Base-by-base conservation (phyloP, 2,797 vertebrate species). In the Eospalax fontanierii region DNA sequence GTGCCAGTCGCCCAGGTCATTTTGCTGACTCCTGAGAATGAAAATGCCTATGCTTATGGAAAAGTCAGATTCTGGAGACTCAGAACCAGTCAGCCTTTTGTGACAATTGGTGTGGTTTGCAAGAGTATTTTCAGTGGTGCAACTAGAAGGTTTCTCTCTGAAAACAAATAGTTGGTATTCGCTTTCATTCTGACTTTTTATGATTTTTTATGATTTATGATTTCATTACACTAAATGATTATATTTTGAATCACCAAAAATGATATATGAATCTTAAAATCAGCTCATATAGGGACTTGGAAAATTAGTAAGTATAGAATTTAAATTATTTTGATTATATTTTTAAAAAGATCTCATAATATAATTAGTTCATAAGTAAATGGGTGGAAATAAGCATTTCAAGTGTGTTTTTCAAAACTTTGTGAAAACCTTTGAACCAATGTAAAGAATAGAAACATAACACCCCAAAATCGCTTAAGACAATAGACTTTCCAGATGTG, bases 31-130 rank as follows among this genome's bases (percentile, higher is more conserved):
- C 14, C 59, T 94, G 88, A 73, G 43, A 38, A 91, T 22, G 1
- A 73, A 61, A 30, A 18, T 63, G 24, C 40, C 87, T 92, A 94
- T 30, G 21, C 21, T 74, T 14, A 22, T 35, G 73, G 76, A 85
- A 89, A 95, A 97, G 71, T 85, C 28, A 35, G 19, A 87, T 95
- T 95, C 43, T 74, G 30, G 46, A 79, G 1, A 43, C 1, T 22
- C n/a, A 57, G 87, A 97, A 71, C 22, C 66, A 94, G 76, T 92
- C 91, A 90, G 9, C 82, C 21, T 81, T 97, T 96, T 96, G 6
- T 95, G 61, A 97, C 65, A 66, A 11, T 40, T 82, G 35, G 35
- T 2, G 26, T 19, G 61, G 86, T 82, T 74, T 85, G 21, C 18
- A 81, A 95, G 71, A 4, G 0, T 2, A 24, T 94, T 73, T 93